Base-by-base conservation (phyloP, 2,888 invertebrate genomes). In the Protonemura montana region DNA sequence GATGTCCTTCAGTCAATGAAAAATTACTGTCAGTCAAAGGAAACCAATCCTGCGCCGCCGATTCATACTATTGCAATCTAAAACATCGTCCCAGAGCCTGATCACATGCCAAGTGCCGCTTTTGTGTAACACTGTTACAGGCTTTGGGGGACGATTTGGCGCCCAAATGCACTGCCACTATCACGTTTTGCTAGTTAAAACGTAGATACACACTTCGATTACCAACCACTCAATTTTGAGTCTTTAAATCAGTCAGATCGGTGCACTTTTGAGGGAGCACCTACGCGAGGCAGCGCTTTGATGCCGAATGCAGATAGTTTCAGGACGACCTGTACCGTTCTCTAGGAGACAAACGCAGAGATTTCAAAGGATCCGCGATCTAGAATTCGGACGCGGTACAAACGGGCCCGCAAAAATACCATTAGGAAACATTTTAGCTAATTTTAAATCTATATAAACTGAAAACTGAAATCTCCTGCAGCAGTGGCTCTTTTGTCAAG, bases 1-100 rank as follows among this genome's bases (percentile, higher is more conserved):
- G 82, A 82, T 82, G 82, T 82, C 82, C 82, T 82, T 41, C 82
- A 82, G 82, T 41, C 82, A 82, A 82, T 82, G 82, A 82, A 82
- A 82, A 82, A 82, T 82, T 82, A 82, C 82, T 82, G 82, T 82
- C 82, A 82, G 82, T 82, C 82, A 82, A 30, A 82, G 41, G n/a
- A 82, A 82, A 26, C 41, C 82, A 82, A 82, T 82, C 26, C 82
- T 82, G 26, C 16, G 82, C 42, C 82, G 82, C 82, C 82, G 82
- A 16, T 5, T 41, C 7, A n/a, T 82, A 82, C 82, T 82, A 30
- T 41, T 5, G 5, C 26, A 82, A n/a, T n/a, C 10, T 35, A 82
- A 82, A 82, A 82, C 82, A 82, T 82, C 35, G 82, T 3, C 30
- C 29, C 10, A 13, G 21, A 27, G 30, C 30, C 30, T 5, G 81